Evolutionary conservation across 2,888 invertebrate genomes (phyloP).

Genomic region (Smittia aterrima): DNA sequence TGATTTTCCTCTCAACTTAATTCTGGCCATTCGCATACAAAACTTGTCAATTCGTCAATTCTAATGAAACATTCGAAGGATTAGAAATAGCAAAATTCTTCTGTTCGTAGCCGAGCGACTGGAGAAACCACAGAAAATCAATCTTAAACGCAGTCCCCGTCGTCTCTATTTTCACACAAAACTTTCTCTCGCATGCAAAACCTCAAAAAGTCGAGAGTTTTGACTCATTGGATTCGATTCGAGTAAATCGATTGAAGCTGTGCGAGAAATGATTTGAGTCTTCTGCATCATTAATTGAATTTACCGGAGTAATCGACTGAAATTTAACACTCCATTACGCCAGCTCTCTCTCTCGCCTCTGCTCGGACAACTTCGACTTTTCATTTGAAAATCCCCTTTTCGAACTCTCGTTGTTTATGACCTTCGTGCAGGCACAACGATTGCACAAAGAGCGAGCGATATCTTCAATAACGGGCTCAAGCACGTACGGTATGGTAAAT

Average conservation of each 20-base stretch:
- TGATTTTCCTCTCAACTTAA: too few species aligned
- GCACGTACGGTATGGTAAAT: conserved; percentile 9
- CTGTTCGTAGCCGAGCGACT: background rate
- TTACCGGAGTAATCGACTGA: conserved; percentile 10
- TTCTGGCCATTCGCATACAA: too few species aligned
- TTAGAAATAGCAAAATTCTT: background rate
- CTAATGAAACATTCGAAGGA: too few species aligned
- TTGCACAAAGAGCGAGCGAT: conserved; percentile 8
- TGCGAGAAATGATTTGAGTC: background rate
- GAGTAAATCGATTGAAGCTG: background rate
- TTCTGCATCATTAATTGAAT: conserved; percentile 27
- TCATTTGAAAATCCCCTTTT: background rate
- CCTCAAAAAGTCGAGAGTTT: conserved; percentile 8
- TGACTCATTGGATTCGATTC: background rate
- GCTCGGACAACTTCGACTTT: background rate
- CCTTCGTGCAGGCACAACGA: background rate
- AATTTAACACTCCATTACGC: conserved; percentile 36
- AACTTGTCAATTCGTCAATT: too few species aligned
- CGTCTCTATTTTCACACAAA: background rate
- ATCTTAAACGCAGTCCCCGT: conserved; percentile 2
- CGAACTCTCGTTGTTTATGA: background rate
- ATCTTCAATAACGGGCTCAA: background rate
- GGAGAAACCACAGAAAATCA: conserved; percentile 28
- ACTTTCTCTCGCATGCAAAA: background rate
- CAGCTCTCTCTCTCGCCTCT: background rate